Evolutionary conservation across 2,888 invertebrate genomes (phyloP).

Genomic region (Melieria omissa): DNA sequence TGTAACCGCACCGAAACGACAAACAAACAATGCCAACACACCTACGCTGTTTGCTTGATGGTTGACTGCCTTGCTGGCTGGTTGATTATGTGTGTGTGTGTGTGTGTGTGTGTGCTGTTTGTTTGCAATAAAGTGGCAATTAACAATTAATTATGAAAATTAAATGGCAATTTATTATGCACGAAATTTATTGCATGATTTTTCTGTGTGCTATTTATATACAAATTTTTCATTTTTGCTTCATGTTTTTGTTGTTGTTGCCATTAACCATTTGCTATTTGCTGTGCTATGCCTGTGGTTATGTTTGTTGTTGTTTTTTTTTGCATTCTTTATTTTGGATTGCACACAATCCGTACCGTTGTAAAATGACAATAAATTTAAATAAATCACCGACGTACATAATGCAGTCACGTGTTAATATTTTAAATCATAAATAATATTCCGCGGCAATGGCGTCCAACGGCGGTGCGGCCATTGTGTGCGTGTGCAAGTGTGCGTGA

Average conservation of each 20-base stretch:
- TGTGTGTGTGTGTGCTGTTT: neutral
- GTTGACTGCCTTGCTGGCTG: too few species aligned
- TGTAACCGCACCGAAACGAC: too few species aligned
- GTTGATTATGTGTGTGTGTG: neutral
- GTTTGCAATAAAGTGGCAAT: slow-evolving; percentile 9
- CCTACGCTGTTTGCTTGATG: too few species aligned
- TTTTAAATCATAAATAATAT: slow-evolving; percentile 43
- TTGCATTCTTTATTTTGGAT: neutral
- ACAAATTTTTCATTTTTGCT: neutral
- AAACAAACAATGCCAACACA: too few species aligned
- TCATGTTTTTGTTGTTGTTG: neutral
- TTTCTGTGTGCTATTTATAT: slow-evolving; percentile 5
- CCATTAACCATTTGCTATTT: neutral
- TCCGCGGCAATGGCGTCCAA: slow-evolving; percentile 24
- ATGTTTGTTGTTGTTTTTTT: neutral
- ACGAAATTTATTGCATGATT: slow-evolving; percentile 30
- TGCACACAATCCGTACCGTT: slow-evolving; percentile 19
- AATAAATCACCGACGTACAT: slow-evolving; percentile 40
- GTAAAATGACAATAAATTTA: slow-evolving; percentile 37
- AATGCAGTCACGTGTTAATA: slow-evolving; percentile 44
- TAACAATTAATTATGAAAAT: slow-evolving; percentile 36
- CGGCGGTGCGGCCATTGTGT: neutral
- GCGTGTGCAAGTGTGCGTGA: slow-evolving; percentile 13
- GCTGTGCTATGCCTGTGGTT: neutral
- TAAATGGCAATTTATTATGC: slow-evolving; percentile 35